Evolutionary conservation across 2,888 invertebrate species (phyloP).

Genomic region (Caenorhabditis sp.): DNA sequence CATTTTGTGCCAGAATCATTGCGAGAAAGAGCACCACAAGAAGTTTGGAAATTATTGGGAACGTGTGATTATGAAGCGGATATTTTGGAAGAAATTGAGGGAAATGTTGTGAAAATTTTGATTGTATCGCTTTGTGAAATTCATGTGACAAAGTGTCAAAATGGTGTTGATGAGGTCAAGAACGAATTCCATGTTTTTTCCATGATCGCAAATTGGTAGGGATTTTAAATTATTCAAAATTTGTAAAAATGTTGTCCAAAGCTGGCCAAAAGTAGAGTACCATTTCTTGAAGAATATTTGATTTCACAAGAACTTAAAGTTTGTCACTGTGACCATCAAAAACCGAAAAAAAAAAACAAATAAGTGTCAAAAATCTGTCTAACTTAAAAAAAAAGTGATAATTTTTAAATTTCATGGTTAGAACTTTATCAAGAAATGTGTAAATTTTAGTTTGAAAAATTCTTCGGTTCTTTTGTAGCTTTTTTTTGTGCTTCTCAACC

Average conservation of each 20-base stretch:
- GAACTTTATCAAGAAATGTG: too few relatives aligned
- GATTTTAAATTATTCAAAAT: not conserved
- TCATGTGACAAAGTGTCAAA: not conserved
- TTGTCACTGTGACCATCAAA: too few relatives aligned
- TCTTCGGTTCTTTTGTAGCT: too few relatives aligned
- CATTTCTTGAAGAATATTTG: not conserved
- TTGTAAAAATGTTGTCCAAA: not conserved
- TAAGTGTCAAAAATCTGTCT: too few relatives aligned
- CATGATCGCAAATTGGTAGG: not conserved
- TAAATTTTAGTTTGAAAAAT: too few relatives aligned
- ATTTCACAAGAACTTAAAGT: too few relatives aligned
- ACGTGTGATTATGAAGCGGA: not conserved
- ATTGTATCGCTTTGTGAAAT: not conserved
- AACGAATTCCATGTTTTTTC: not conserved
- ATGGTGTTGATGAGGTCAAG: not conserved
- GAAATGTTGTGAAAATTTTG: not conserved
- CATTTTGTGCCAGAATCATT: not conserved
- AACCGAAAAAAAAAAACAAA: too few relatives aligned
- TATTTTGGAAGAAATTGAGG: not conserved
- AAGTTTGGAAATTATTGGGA: not conserved
- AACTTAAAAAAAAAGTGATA: too few relatives aligned
- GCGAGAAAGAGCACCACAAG: not conserved
- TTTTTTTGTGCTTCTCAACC: too few relatives aligned
- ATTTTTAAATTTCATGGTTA: too few relatives aligned
- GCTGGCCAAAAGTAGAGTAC: not conserved